Evolutionary conservation across 2,888 invertebrate genomes (phyloP).

Genomic region (Conistra vaccinii): DNA sequence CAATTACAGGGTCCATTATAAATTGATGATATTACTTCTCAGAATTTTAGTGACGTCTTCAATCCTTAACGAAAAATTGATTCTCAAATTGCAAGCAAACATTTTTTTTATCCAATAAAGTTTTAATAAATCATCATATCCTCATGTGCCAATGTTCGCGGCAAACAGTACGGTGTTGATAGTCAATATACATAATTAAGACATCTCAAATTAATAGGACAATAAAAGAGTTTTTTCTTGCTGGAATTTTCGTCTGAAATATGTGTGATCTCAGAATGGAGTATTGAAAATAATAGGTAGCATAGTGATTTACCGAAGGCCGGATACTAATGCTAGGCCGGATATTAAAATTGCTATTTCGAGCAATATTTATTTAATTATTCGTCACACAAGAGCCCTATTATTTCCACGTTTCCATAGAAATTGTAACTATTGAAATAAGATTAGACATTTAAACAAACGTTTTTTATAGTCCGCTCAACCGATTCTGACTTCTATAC

Average conservation of each 20-base stretch:
- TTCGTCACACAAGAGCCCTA: neutral
- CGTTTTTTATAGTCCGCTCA: too few species aligned
- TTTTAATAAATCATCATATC: conserved; percentile 33
- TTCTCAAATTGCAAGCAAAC: conserved; percentile 44
- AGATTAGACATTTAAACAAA: too few species aligned
- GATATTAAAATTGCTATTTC: conserved; percentile 7
- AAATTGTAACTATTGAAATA: neutral
- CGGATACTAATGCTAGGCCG: neutral
- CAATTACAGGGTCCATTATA: neutral
- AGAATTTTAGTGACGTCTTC: neutral
- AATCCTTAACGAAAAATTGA: neutral
- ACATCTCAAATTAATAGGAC: conserved; percentile 38
- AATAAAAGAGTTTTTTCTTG: conserved; percentile 40
- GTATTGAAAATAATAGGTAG: neutral
- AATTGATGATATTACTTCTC: neutral
- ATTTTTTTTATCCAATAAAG: conserved; percentile 33
- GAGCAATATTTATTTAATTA: neutral
- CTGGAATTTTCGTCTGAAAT: conserved; percentile 20
- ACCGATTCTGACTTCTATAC: too few species aligned
- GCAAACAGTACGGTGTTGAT: conserved; percentile 46
- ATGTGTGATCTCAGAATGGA: conserved; percentile 45
- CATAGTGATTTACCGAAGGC: neutral
- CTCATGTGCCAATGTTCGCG: conserved; percentile 47
- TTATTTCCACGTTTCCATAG: neutral
- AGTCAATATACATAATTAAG: conserved; percentile 52